These are phyloP conservation scores for Acrocephalus scirpaceus DNA, from an alignment of 2,797 vertebrate genomes.

Conservation along the genomic window DNA sequence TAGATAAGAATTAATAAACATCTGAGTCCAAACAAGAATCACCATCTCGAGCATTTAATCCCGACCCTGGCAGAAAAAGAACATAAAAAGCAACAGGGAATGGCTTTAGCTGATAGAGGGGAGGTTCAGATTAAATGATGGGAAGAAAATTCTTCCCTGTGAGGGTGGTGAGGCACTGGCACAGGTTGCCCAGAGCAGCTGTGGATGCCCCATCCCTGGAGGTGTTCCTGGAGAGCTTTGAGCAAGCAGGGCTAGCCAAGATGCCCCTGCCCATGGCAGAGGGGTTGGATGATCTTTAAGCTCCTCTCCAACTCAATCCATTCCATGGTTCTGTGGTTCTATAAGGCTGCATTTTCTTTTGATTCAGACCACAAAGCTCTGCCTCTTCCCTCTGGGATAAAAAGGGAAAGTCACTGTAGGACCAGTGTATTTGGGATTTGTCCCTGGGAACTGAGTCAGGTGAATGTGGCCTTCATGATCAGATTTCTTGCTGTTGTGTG, in stretches of 20 bases:
- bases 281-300: neutral
- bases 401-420: neutral
- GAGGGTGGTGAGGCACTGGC: no score
- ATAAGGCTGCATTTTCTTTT: neutral
- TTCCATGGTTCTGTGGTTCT: neutral
- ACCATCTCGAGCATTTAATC: no score
- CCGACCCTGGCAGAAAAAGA: no score
- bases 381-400: neutral
- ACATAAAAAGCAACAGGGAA: no score
- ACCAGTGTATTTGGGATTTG: neutral
- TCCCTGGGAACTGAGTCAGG: neutral
- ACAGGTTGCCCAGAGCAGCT: no score
- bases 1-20: no score
- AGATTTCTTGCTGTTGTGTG: neutral
- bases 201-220: no score
- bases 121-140: no score
- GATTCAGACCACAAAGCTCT: neutral
- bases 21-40: no score
- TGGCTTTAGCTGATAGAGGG: no score
- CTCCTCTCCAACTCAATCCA: neutral
- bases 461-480: neutral
- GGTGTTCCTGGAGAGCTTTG: neutral
- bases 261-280: neutral
- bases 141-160: no score
- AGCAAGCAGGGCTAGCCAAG: neutral